Percentiles rank a stretch among this genome's conserved stretches.
Conservation (phyloP, 2,797 vertebrate genomes). For the Coregonus sp. region DNA sequence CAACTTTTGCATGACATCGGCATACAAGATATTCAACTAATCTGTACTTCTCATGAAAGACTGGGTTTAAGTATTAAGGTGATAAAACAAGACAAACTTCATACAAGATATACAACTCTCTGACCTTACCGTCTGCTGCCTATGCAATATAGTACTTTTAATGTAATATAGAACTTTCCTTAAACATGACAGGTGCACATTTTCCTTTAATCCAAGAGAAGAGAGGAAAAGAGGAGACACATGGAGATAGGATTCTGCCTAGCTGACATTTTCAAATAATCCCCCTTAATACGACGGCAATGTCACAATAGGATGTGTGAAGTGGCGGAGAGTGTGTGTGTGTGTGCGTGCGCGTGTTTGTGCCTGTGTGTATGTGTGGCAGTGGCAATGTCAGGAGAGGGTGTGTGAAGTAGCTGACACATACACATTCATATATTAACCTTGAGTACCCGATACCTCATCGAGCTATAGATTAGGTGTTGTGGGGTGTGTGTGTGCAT, state of each 20-base stretch:
- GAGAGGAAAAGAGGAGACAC: conserved; percentile 18
- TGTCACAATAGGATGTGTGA: conserved; percentile 44
- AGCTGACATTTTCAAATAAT: conserved; percentile 72
- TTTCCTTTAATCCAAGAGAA: conserved; percentile 28
- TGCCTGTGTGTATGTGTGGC: not conserved
- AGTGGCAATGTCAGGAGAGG: conserved; percentile 19
- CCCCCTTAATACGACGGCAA: conserved; percentile 55
- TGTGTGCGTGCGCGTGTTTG: not conserved
- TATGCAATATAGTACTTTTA: not conserved
- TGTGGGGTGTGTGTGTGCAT: not conserved
- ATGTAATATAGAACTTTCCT: not conserved
- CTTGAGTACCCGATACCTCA: conserved; percentile 28
- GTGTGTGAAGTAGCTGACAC: conserved; percentile 38
- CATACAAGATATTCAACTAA: conserved; percentile 1
- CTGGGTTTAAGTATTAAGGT: too few species aligned
- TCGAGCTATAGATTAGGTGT: conserved; percentile 13
- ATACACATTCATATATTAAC: conserved; percentile 34
- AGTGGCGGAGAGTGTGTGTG: conserved; percentile 15
- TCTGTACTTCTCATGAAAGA: too few species aligned
- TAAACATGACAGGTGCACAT: conserved; percentile 23
- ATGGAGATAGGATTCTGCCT: conserved; percentile 66
- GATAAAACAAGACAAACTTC: too few species aligned
- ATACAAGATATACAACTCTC: not conserved
- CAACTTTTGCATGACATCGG: not conserved
- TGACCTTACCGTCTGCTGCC: not conserved